Conservation (phyloP, 1,140 invertebrate species). For the Aricia agestis region DNA sequence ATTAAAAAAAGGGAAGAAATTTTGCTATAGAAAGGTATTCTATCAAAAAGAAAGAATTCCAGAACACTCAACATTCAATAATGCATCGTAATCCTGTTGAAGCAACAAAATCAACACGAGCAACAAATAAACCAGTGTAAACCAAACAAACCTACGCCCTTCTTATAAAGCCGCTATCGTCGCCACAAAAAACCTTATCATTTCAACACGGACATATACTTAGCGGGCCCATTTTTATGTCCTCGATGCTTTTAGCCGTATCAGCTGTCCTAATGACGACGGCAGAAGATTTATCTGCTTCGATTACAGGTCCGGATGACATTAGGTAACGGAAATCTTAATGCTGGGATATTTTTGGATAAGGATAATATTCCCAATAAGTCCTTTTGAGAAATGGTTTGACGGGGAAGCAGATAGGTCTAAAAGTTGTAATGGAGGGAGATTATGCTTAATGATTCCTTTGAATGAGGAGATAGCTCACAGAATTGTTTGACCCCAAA, state of each 20-base stretch:
- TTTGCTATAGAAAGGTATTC: too few species aligned
- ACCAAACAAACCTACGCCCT: not conserved
- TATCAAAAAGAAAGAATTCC: too few species aligned
- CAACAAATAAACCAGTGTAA: conserved; percentile 1
- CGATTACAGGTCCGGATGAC: conserved; percentile 63
- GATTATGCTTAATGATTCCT: not conserved
- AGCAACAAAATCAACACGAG: not conserved
- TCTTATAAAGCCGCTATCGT: conserved; percentile 43
- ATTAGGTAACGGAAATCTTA: conserved; percentile 59
- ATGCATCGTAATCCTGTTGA: not conserved
- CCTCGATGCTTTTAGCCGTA: conserved; percentile 66
- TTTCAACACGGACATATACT: conserved; percentile 72
- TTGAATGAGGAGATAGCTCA: too few species aligned
- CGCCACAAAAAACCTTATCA: conserved; percentile 55
- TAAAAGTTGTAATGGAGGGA: not conserved
- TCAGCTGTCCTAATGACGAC: conserved; percentile 38
- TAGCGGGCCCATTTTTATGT: conserved; percentile 63
- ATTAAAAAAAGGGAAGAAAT: too few species aligned
- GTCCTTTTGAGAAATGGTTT: not conserved
- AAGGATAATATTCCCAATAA: not conserved
- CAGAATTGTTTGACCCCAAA: too few species aligned
- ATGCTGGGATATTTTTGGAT: conserved; percentile 25
- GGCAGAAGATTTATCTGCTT: conserved; percentile 55
- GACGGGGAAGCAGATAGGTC: not conserved
- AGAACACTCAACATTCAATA: too few species aligned